A percentile compares a stretch with the other conserved stretches of the same genome.
These are phyloP conservation scores for Cichlasoma orientale DNA, from an alignment of 2,797 vertebrate species.

Conservation along the genomic window DNA sequence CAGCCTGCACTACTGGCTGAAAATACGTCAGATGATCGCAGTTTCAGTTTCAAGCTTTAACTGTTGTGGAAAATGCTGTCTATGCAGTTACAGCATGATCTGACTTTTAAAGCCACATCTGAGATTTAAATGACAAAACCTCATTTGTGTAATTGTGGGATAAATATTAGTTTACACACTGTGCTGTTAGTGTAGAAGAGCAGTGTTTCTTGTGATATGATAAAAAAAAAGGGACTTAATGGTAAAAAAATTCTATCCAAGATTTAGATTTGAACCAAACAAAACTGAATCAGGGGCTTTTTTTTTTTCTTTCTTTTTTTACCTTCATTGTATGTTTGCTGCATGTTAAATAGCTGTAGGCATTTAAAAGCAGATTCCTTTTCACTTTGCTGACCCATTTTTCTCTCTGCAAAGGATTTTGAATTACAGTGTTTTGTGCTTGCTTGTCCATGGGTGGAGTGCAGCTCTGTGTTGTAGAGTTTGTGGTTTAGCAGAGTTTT, in stretches of 20 bases:
- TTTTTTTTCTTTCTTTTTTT: not conserved
- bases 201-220: not conserved
- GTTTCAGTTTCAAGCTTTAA: not conserved
- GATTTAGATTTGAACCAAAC: not conserved
- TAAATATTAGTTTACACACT: not conserved
- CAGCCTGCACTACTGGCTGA: not conserved
- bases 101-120: not conserved
- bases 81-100: not conserved
- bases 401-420: conserved; percentile 12
- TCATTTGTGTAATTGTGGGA: not conserved
- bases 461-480: conserved; percentile 17
- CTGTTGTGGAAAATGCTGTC: not conserved
- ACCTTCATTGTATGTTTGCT: not conserved
- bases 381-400: conserved; percentile 35
- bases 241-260: not conserved
- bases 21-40: not conserved
- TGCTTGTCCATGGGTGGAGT: conserved; percentile 54
- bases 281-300: not conserved
- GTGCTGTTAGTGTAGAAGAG: not conserved
- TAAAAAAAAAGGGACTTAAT: not conserved
- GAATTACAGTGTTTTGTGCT: conserved; percentile 41
- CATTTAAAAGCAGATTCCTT: conserved; percentile 14
- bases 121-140: not conserved
- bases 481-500: conserved; percentile 56
- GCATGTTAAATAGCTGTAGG: conserved; percentile 7